Evolutionary conservation across 2,113 vertebrate species (phyloP).

Genomic region (Empidonax alnorum): DNA sequence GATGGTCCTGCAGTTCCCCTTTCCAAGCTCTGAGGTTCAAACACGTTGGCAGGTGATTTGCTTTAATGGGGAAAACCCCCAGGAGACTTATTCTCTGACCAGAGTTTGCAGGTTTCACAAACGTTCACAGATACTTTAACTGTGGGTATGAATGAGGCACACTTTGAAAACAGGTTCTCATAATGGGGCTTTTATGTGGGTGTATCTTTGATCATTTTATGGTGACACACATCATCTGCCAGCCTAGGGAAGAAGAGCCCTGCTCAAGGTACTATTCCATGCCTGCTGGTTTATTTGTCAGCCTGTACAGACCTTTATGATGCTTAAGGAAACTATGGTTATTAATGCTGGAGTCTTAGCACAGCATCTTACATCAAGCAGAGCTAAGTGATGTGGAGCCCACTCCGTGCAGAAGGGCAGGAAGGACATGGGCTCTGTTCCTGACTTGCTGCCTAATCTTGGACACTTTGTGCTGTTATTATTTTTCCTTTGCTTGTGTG

Average conservation of each 20-base stretch:
- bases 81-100: background rate
- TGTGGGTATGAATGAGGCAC: accelerated
- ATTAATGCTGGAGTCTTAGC: background rate
- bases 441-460: background rate
- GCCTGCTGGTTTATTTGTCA: background rate
- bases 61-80: background rate
- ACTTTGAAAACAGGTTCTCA: background rate
- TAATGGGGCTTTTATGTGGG: background rate
- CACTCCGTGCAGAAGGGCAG: background rate
- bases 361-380: background rate
- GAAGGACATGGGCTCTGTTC: background rate
- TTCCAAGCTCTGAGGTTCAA: background rate
- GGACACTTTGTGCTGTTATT: background rate
- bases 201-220: background rate
- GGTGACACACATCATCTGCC: background rate
- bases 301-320: background rate
- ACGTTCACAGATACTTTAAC: background rate
- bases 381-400: background rate
- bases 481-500: background rate
- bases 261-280: background rate
- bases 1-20: background rate
- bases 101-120: background rate
- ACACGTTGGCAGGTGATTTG: background rate
- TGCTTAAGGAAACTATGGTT: background rate
- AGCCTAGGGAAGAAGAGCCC: background rate